These are phyloP conservation scores for Tanaodytes sp. DNA, from an alignment of 2,888 invertebrate species.

Conservation along the genomic window DNA sequence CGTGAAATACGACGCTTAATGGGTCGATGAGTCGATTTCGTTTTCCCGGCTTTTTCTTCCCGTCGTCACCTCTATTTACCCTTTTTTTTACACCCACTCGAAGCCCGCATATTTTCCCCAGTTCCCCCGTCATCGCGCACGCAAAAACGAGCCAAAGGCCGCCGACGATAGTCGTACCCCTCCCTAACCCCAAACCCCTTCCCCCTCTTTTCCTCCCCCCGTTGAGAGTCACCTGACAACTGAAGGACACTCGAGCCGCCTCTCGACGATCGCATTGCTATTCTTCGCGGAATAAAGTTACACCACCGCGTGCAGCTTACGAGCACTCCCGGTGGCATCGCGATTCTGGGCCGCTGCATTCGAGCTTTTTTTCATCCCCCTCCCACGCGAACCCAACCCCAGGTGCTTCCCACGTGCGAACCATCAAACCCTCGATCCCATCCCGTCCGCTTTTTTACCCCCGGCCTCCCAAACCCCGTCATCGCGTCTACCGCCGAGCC, in stretches of 20 bases:
- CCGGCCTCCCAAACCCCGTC: background rate
- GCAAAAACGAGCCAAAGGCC: background rate
- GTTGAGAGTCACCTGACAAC: constrained; percentile 45
- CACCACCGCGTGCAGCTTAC: constrained; percentile 21
- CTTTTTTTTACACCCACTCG: no score
- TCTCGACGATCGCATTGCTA: constrained; percentile 57
- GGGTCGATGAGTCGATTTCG: constrained; percentile 59
- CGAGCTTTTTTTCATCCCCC: no score
- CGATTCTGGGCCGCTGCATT: no score
- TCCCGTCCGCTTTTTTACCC: no score
- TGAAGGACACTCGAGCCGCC: constrained; percentile 40
- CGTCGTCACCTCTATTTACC: constrained; percentile 27
- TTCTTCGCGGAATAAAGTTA: no score
- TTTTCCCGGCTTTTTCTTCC: constrained; percentile 45
- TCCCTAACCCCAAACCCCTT: constrained; percentile 14
- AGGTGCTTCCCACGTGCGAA: background rate
- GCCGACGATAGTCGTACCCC: no score
- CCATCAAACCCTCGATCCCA: no score
- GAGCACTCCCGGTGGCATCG: constrained; percentile 6
- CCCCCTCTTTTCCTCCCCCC: constrained; percentile 27
- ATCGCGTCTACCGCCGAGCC: constrained; percentile 1
- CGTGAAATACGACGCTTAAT: constrained; percentile 64
- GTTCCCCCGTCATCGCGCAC: background rate
- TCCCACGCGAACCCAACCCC: background rate
- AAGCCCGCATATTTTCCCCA: constrained; percentile 9